Conservation (phyloP, 2,888 invertebrate genomes). For the Spodoptera picta region DNA sequence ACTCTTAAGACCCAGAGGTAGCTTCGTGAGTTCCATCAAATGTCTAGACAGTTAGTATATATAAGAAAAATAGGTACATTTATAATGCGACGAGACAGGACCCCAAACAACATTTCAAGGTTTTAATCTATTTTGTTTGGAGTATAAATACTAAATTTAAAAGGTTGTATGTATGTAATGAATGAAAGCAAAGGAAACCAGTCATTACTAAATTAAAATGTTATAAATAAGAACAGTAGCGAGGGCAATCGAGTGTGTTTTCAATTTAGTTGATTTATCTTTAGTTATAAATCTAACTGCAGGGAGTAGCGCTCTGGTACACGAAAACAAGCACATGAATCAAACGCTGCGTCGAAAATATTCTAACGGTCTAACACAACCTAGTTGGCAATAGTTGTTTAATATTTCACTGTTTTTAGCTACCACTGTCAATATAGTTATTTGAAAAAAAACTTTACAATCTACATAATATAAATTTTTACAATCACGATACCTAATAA, state of each 20-base stretch:
- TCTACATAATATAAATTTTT: neutral
- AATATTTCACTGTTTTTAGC: constrained; percentile 36
- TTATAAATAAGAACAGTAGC: constrained; percentile 5
- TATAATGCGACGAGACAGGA: no score
- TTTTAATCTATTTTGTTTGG: no score
- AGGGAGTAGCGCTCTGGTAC: constrained; percentile 37
- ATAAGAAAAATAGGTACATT: no score
- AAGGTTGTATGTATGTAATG: no score
- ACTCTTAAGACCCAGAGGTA: no score
- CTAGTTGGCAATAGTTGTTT: constrained; percentile 30
- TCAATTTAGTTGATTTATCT: constrained; percentile 49
- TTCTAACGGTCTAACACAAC: constrained; percentile 28
- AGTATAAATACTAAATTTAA: no score
- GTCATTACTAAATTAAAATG: constrained; percentile 17
- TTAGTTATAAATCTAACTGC: constrained; percentile 45
- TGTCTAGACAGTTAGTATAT: no score
- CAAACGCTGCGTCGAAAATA: constrained; percentile 48
- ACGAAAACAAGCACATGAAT: constrained; percentile 55
- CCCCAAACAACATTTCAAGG: no score
- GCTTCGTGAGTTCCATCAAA: no score
- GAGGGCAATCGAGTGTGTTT: constrained; percentile 24
- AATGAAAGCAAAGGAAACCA: constrained; percentile 1
- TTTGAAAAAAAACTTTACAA: neutral
- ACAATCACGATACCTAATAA: no score
- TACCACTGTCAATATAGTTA: neutral